Evolutionary conservation across 2,888 invertebrate genomes (phyloP), one percentile per base, ranked within the genome.

Genomic region (Melitaea athalia): DNA sequence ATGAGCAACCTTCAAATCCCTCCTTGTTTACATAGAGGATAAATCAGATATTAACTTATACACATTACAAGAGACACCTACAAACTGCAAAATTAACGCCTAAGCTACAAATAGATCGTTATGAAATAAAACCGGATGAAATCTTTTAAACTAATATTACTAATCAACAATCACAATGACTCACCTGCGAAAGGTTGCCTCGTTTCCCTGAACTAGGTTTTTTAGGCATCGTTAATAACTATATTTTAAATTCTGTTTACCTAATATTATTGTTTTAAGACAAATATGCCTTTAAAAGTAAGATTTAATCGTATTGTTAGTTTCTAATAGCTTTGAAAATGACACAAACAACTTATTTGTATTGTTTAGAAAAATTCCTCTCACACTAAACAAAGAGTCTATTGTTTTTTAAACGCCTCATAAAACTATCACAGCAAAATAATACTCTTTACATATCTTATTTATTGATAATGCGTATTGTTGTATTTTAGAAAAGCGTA

Each of bases 171-270:
- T 77, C 77, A 73, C 78, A 80, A 86, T 92, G 90, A 92, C 92
- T 92, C 92, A 92, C 92, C 85, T 92, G 92, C n/a, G 92, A 88
- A 78, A 92, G 86, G 78, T 88, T 90, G 50, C 79, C 75, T 79
- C 82, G 89, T 78, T 87, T 89, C 74, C 86, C 85, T 72, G 88
- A 81, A 77, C 75, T 83, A 50, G 85, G 86, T 72, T 84, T 89
- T 72, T 83, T 86, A 72, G 77, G 83, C 92, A 92, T 92, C 42
- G 59, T 71, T 52, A 14, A 49, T n/a, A 14, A 14, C n/a, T 49
- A 14, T 49, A 49, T n/a, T n/a, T n/a, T 45, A 45, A n/a, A 49
- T 38, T 38, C 38, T 38, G 5, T 38, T 7, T 38, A 38, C 5
- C 8, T 42, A 57, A 5, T 42, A 42, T 24, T 15, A 15, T 42